phyloP scores from a whole-genome alignment of 1,140 invertebrate genomes.

The Tetraneura akinire region DNA sequence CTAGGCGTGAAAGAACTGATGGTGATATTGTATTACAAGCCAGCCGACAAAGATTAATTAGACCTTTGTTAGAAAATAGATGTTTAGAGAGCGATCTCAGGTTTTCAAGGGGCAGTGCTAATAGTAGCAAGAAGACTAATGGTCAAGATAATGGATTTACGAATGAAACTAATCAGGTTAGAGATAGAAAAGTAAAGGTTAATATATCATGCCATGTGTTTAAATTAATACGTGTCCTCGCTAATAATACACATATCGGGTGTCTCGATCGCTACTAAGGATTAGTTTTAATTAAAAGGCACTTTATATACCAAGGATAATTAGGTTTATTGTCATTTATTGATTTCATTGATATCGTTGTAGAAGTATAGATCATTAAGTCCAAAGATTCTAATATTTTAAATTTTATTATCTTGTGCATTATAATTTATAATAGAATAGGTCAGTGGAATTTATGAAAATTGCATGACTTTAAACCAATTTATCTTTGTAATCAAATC shows the following conservation, averaged over 20 bases:
- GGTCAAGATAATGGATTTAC: conserved; percentile 49
- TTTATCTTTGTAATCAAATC: conserved; percentile 21
- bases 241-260: conserved; percentile 46
- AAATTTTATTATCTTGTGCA: conserved; percentile 11
- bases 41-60: conserved; percentile 57
- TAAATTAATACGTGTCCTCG: conserved; percentile 40
- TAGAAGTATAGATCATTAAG: conserved; percentile 26
- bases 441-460: conserved; percentile 41
- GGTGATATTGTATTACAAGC: conserved; percentile 74
- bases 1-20: conserved; percentile 81
- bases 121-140: conserved; percentile 29
- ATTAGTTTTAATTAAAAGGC: conserved; percentile 24
- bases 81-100: conserved; percentile 58
- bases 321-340: conserved; percentile 35
- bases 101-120: conserved; percentile 45
- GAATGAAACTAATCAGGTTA: conserved; percentile 48
- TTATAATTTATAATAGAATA: background rate
- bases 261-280: conserved; percentile 27
- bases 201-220: conserved; percentile 48
- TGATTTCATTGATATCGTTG: conserved; percentile 42
- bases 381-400: conserved; percentile 9
- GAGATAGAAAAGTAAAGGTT: conserved; percentile 49
- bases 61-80: conserved; percentile 60
- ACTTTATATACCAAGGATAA: conserved; percentile 8
- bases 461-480: conserved; percentile 39